These are phyloP conservation scores for Xyrauchen texanus DNA, from an alignment of 2,113 vertebrate genomes.

Conservation along the genomic window DNA sequence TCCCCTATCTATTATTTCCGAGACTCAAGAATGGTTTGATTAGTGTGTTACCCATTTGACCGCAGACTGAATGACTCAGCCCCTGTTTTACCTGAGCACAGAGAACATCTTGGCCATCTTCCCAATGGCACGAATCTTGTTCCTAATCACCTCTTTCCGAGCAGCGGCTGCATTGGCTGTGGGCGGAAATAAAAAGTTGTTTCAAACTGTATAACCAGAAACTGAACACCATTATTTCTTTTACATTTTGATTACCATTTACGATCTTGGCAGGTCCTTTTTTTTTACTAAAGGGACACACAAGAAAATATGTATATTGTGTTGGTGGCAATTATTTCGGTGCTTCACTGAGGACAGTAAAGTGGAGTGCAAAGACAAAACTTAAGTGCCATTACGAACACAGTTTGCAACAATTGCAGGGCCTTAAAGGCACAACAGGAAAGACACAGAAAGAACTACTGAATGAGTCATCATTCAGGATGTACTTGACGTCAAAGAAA, in stretches of 20 bases:
- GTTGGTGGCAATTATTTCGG: not conserved
- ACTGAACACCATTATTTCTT: not conserved
- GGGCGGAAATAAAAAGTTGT: constrained; percentile 48
- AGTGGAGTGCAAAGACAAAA: not conserved
- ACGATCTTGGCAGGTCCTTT: not conserved
- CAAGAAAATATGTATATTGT: not conserved
- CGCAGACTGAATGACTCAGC: constrained; percentile 36
- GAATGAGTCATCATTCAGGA: constrained; percentile 6
- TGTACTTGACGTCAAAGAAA: constrained; percentile 21
- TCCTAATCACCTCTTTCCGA: constrained; percentile 82
- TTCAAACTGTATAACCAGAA: constrained; percentile 9
- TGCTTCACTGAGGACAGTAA: not conserved
- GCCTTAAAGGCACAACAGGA: not conserved
- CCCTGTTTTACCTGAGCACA: constrained; percentile 74
- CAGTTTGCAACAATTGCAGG: not conserved
- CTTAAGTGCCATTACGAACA: not conserved
- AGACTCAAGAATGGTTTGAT: not conserved
- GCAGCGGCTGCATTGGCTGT: constrained; percentile 80
- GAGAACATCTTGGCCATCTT: constrained; percentile 85
- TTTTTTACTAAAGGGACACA: not conserved
- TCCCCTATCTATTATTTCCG: too few relatives aligned
- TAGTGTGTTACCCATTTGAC: not conserved
- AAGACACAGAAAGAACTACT: not conserved
- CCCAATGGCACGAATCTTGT: constrained; percentile 83
- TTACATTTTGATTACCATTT: not conserved